These are phyloP conservation scores for Amazona ochrocephala DNA, from an alignment of 2,797 vertebrate species.

Conservation along the genomic window DNA sequence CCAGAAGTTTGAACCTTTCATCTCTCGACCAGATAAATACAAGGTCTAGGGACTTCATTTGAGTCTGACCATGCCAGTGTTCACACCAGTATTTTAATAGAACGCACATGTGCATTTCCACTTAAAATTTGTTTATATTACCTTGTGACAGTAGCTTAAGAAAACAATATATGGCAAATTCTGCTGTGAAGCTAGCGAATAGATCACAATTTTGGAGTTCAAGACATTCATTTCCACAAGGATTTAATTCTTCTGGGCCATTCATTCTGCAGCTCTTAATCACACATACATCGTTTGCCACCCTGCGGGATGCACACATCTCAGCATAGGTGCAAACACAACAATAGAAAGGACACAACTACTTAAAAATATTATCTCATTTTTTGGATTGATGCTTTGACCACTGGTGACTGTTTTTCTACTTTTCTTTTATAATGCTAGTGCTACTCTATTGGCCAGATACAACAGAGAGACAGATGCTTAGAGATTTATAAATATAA, in stretches of 20 bases:
- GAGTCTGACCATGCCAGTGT: not conserved
- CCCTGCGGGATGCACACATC: fast-evolving
- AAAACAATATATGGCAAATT: not conserved
- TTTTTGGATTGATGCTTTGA: not conserved
- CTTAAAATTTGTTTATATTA: not conserved
- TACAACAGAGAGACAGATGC: not conserved
- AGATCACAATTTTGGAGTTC: not conserved
- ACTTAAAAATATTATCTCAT: not conserved
- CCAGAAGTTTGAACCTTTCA: not conserved
- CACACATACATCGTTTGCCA: not conserved
- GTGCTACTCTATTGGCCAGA: not conserved
- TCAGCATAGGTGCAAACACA: not conserved
- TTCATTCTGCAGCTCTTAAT: not conserved
- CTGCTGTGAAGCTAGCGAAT: not conserved
- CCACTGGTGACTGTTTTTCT: not conserved
- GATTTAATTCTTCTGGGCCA: not conserved
- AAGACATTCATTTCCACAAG: not conserved
- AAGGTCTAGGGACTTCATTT: not conserved
- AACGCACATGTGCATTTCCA: not conserved
- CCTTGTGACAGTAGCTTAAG: not conserved
- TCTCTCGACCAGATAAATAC: not conserved
- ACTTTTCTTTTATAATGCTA: not conserved
- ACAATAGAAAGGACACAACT: not conserved
- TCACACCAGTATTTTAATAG: not conserved
- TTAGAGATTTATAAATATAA: not conserved